phyloP scores from a whole-genome alignment of 2,113 vertebrate species.

The Laterallus jamaicensis region DNA sequence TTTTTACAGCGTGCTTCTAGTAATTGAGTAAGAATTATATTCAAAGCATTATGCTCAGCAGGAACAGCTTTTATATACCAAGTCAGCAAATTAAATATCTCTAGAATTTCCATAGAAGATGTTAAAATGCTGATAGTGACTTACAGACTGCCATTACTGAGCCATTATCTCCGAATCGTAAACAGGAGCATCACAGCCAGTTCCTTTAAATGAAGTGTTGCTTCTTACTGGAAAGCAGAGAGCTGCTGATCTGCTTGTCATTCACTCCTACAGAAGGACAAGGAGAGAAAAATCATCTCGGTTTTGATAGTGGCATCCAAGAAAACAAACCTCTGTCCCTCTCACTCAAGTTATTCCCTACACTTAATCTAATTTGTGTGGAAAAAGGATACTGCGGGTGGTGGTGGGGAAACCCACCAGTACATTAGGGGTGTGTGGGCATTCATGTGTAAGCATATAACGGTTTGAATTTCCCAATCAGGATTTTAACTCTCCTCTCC shows the following conservation, averaged over 20 bases:
- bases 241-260: not conserved
- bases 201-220: not conserved
- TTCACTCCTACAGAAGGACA: not conserved
- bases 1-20: not conserved
- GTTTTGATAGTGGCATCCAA: not conserved
- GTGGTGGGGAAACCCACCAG: fast-evolving
- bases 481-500: not conserved
- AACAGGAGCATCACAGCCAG: not conserved
- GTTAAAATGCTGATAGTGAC: not conserved
- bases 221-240: not conserved
- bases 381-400: not conserved
- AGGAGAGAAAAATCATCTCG: not conserved
- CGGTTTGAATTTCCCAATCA: not conserved
- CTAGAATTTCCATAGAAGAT: not conserved
- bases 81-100: not conserved
- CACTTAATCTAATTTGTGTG: not conserved
- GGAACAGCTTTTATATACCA: not conserved
- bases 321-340: not conserved
- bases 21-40: slow-evolving; percentile 39
- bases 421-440: not conserved
- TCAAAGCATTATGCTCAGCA: slow-evolving; percentile 12
- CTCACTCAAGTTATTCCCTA: not conserved
- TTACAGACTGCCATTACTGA: not conserved
- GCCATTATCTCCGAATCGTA: not conserved
- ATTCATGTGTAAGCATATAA: not conserved